Base-by-base conservation (phyloP, 2,113 vertebrate species). In the Cynopterus brachyotis region DNA sequence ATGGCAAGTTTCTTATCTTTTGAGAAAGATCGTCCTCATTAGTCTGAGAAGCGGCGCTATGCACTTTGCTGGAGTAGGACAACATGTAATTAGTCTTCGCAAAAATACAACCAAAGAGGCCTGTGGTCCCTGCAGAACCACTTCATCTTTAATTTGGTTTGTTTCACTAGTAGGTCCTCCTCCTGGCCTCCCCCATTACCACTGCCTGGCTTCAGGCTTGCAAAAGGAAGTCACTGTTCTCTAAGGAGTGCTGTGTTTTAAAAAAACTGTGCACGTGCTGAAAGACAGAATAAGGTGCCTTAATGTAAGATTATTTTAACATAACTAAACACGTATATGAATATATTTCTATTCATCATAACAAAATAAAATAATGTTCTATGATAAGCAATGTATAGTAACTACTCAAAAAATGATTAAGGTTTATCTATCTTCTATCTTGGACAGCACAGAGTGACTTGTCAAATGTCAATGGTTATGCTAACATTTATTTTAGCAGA, bases 401-500 rank as follows among this genome's bases (percentile, higher is more conserved):
- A 83, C 50, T 64, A 66, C 53, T 80, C 73, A 83, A 91, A 95
- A 89, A 92, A 76, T 83, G 84, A 80, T 83, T 70, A 57, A 94
- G 83, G 16, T 89, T 88, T 69, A 81, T 94, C 60, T 42, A 5
- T 35, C 70, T 88, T 60, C 89, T 60, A 37, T 82, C 79, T 80
- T 92, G 79, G 17, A 62, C 72, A 90, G 50, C 64, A 80, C n/a
- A 85, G 80, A 85, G 50, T 40, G 53, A 75, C 94, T 96, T 95
- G 95, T 57, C 94, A 94, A 94, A 97, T 97, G 92, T 79, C 92
- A 94, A 35, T 22, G 87, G 94, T 94, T 96, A 96, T 24, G 66
- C 75, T 97, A 97, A 97, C 87, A 94, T 96, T 97, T 97, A 97
- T 82, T 97, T 93, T 87, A 86, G 62, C 37, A 47, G 89, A 91